Conservation (phyloP, 2,113 vertebrate species). For the Lamprologus ornatipinnis region DNA sequence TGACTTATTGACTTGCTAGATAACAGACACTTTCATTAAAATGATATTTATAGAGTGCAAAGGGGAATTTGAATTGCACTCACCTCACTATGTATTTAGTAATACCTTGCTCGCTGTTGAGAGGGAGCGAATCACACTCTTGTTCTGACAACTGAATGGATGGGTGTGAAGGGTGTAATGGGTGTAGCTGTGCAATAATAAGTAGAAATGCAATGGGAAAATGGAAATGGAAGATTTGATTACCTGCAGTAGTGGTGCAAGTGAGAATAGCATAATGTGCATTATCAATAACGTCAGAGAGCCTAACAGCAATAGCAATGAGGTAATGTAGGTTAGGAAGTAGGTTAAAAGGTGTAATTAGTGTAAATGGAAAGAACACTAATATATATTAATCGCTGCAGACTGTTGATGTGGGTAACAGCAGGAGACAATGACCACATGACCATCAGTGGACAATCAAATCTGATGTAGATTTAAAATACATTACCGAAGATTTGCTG, state of each 20-base stretch:
- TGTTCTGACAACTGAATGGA: slow-evolving; percentile 13
- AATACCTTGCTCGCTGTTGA: background rate
- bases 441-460: background rate
- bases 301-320: slow-evolving; percentile 22
- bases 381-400: slow-evolving; percentile 32
- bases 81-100: background rate
- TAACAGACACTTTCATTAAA: background rate
- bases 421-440: slow-evolving; percentile 16
- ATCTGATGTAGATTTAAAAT: slow-evolving; percentile 6
- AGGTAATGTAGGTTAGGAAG: slow-evolving; percentile 35
- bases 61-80: background rate
- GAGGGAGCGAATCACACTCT: background rate
- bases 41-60: background rate
- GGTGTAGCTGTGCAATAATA: slow-evolving; percentile 22
- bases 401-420: slow-evolving; percentile 22
- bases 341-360: slow-evolving; percentile 43
- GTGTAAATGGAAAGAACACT: slow-evolving; percentile 27
- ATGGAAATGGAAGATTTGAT: slow-evolving; percentile 47
- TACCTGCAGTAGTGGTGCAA: slow-evolving; percentile 21
- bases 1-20: slow-evolving; percentile 3
- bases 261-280: slow-evolving; percentile 39
- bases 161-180: slow-evolving; percentile 30
- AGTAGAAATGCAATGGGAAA: slow-evolving; percentile 27
- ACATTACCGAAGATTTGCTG: background rate
- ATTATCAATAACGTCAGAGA: slow-evolving; percentile 34